Conservation (phyloP, 2,888 invertebrate species). For the Mantis religiosa region DNA sequence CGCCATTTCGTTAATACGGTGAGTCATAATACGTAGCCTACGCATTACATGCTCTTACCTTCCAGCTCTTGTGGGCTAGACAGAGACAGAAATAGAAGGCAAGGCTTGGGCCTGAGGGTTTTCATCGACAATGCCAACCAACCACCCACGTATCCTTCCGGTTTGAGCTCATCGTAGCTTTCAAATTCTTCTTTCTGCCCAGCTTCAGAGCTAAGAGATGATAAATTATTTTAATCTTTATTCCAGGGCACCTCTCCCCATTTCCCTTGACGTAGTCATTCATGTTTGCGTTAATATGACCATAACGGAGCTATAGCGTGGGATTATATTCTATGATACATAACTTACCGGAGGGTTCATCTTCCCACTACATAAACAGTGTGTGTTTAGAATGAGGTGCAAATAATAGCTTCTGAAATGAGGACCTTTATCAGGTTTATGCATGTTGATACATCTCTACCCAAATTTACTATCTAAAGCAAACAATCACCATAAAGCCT, state of each 20-base stretch:
- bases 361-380: too few species aligned
- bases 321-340: too few species aligned
- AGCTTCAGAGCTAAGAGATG: not conserved
- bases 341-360: too few species aligned
- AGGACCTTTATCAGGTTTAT: too few species aligned
- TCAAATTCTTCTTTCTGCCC: not conserved
- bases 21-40: not conserved
- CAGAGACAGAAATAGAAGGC: not conserved
- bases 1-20: not conserved
- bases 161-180: not conserved
- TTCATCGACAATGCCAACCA: not conserved
- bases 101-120: not conserved
- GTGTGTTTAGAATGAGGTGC: too few species aligned
- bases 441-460: too few species aligned
- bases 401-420: too few species aligned
- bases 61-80: not conserved
- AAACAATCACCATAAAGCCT: too few species aligned
- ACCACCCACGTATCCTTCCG: not conserved
- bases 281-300: not conserved
- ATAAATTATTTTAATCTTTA: not conserved
- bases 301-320: not conserved
- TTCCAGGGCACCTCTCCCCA: not conserved
- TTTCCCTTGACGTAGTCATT: not conserved
- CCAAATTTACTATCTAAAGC: too few species aligned
- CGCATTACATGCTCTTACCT: too few species aligned